These are phyloP conservation scores for Drosophila takahashii DNA, from an alignment of 1,140 invertebrate genomes.

Conservation along the genomic window DNA sequence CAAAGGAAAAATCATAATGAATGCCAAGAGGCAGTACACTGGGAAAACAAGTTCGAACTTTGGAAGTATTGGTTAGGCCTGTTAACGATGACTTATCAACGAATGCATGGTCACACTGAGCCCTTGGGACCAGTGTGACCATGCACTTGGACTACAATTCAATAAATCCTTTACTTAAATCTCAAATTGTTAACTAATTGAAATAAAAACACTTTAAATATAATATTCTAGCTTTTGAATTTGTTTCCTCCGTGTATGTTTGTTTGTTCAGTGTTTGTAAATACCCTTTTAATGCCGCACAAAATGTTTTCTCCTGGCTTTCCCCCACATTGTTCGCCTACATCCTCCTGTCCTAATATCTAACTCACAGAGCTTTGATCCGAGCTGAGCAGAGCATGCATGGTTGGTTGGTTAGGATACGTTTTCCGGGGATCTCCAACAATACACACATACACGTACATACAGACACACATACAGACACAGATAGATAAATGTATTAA, in stretches of 20 bases:
- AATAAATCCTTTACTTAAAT: no score
- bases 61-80: no score
- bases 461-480: constrained; percentile 39
- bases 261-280: constrained; percentile 53
- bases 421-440: constrained; percentile 39
- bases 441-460: constrained; percentile 49
- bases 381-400: constrained; percentile 45
- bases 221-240: not conserved
- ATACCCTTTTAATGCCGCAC: constrained; percentile 25
- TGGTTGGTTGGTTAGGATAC: constrained; percentile 37
- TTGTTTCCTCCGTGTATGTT: constrained; percentile 2
- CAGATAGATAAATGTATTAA: constrained; percentile 19
- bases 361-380: constrained; percentile 37
- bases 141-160: not conserved
- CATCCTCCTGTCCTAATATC: constrained; percentile 5
- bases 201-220: no score
- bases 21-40: constrained; percentile 30
- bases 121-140: not conserved
- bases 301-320: constrained; percentile 20
- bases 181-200: no score
- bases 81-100: no score
- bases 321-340: not conserved
- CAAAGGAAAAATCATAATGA: constrained; percentile 48
- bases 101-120: not conserved
- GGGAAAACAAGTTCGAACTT: not conserved